These are phyloP conservation scores for Bergia puertoricense DNA, from an alignment of 92 coral and sea anemone genomes.

Conservation along the genomic window DNA sequence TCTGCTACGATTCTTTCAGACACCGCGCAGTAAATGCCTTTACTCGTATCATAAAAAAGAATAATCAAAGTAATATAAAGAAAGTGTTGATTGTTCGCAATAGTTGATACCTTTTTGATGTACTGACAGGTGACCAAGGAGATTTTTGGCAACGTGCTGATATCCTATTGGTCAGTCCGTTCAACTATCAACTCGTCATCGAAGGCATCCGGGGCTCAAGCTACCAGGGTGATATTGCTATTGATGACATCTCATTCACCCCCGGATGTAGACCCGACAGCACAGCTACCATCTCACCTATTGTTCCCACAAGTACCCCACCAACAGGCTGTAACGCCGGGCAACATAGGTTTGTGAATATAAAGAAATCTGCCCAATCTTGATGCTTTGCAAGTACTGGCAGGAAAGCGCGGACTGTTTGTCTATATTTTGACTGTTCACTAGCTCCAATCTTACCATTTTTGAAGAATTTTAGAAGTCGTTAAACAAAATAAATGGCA, in stretches of 20 bases:
- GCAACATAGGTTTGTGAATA: conserved; percentile 64
- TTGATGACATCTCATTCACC: conserved; percentile 97
- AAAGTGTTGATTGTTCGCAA: background rate
- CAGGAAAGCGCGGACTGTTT: background rate
- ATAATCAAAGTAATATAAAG: too few species aligned
- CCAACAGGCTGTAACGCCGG: conserved; percentile 78
- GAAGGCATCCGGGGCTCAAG: conserved; percentile 83
- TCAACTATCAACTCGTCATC: conserved; percentile 87
- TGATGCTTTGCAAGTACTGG: background rate
- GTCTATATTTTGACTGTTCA: background rate
- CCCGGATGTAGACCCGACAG: conserved; percentile 89
- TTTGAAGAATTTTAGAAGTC: too few species aligned
- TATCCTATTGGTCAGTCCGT: conserved; percentile 58
- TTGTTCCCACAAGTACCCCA: conserved; percentile 78
- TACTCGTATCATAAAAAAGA: too few species aligned
- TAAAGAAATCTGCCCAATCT: background rate
- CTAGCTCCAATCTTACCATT: too few species aligned
- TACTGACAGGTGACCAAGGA: conserved; percentile 79
- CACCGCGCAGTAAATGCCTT: too few species aligned
- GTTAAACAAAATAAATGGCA: background rate
- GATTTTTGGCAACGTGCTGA: conserved; percentile 93
- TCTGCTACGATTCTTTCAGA: too few species aligned
- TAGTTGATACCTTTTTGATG: background rate
- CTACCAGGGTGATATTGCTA: conserved; percentile 93
- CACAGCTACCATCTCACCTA: conserved; percentile 81